Percentiles rank a stretch among this genome's conserved stretches.
Conservation (phyloP, 2,888 invertebrate genomes). For the Lepetodrilus schrolli region DNA sequence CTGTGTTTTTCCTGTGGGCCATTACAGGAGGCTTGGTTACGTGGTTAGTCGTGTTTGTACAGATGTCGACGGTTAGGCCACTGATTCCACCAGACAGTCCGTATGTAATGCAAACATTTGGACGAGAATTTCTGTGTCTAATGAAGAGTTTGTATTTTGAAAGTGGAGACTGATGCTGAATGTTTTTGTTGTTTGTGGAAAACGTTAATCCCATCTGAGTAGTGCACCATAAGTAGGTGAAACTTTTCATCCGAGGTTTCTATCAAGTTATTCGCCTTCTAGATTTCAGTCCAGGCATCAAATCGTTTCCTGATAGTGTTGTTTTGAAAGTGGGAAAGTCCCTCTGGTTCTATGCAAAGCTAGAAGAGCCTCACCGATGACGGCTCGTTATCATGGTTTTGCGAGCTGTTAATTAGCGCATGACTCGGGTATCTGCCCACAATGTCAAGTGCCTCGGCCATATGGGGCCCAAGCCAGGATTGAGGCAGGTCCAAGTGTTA, state of each 20-base stretch:
- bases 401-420: conserved; percentile 7
- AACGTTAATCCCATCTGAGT: no score
- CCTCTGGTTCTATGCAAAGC: not conserved
- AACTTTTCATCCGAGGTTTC: no score
- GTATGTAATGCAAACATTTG: conserved; percentile 34
- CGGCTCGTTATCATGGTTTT: conserved; percentile 5
- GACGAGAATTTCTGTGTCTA: not conserved
- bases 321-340: not conserved
- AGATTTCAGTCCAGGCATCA: not conserved
- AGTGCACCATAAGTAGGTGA: no score
- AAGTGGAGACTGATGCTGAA: no score
- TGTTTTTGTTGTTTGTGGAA: no score
- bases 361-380: not conserved
- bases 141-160: not conserved
- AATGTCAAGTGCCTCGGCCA: conserved; percentile 10
- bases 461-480: not conserved
- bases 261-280: not conserved
- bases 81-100: conserved; percentile 2
- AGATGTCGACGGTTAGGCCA: conserved; percentile 29
- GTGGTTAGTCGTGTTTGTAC: conserved; percentile 28
- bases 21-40: conserved; percentile 9
- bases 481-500: no score
- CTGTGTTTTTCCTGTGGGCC: not conserved
- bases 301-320: not conserved
- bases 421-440: not conserved